Evolutionary conservation across 2,888 invertebrate species (phyloP).

Genomic region (Dolichopus griseipennis): DNA sequence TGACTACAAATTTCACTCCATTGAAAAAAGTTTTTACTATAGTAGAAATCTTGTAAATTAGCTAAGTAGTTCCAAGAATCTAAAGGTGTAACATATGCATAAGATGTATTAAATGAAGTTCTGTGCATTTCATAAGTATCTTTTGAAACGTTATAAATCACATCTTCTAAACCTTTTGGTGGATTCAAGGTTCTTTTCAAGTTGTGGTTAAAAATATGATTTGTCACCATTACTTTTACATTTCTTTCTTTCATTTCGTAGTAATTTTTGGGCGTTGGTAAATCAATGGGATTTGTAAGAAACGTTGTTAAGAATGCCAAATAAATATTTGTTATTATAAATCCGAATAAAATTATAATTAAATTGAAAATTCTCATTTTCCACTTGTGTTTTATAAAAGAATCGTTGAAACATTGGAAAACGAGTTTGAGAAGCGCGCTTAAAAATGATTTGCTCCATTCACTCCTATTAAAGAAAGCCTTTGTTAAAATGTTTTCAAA

Average conservation of each 20-base stretch:
- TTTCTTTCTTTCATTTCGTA: neutral
- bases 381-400: neutral
- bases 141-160: neutral
- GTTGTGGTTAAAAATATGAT: neutral
- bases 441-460: neutral
- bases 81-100: no score
- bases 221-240: neutral
- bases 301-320: constrained; percentile 3
- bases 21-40: no score
- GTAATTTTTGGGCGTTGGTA: neutral
- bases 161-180: neutral
- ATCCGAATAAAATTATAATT: neutral
- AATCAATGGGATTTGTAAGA: neutral
- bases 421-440: neutral
- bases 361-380: neutral
- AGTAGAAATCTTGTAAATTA: no score
- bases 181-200: neutral
- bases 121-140: neutral
- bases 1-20: no score
- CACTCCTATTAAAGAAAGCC: neutral
- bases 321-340: neutral
- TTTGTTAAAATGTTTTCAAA: neutral
- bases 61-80: no score
- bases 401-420: neutral
- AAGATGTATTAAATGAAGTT: neutral